phyloP scores from a whole-genome alignment of 2,888 invertebrate species.

The Caenorhabditis angaria region DNA sequence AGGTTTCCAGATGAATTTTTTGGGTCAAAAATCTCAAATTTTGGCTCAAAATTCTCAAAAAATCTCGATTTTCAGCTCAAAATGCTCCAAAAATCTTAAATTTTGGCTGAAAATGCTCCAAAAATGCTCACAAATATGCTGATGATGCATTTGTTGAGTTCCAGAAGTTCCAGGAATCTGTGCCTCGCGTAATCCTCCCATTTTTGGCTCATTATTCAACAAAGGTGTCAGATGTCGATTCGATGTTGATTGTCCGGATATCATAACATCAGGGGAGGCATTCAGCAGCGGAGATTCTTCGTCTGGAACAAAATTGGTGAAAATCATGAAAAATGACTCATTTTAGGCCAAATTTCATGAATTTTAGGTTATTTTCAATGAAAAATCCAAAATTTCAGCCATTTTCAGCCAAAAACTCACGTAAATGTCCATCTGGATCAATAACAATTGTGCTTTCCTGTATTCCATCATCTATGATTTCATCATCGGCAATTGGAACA shows the following conservation, averaged over 20 bases:
- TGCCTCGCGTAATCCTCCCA: slow-evolving; percentile 3
- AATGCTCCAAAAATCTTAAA: too few species aligned
- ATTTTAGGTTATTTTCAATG: too few species aligned
- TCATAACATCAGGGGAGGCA: slow-evolving; percentile 41
- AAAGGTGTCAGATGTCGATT: not conserved
- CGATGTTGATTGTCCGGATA: slow-evolving; percentile 15
- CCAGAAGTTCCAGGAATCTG: slow-evolving; percentile 12
- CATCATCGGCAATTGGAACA: slow-evolving; percentile 41
- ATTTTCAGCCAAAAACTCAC: too few species aligned
- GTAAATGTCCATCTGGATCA: slow-evolving; percentile 29
- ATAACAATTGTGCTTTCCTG: slow-evolving; percentile 41
- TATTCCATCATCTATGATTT: slow-evolving; percentile 49
- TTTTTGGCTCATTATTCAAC: not conserved
- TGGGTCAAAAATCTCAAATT: too few species aligned
- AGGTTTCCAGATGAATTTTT: too few species aligned
- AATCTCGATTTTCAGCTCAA: too few species aligned
- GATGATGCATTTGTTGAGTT: slow-evolving; percentile 10
- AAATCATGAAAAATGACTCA: not conserved
- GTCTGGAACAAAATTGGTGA: too few species aligned
- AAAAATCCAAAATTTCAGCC: too few species aligned
- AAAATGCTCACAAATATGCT: not conserved
- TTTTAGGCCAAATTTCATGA: too few species aligned
- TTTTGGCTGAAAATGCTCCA: too few species aligned
- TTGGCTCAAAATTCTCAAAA: too few species aligned
- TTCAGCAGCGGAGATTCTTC: slow-evolving; percentile 46